Base-by-base conservation (phyloP, 2,797 vertebrate species). In the Epinephelus malabaricus region DNA sequence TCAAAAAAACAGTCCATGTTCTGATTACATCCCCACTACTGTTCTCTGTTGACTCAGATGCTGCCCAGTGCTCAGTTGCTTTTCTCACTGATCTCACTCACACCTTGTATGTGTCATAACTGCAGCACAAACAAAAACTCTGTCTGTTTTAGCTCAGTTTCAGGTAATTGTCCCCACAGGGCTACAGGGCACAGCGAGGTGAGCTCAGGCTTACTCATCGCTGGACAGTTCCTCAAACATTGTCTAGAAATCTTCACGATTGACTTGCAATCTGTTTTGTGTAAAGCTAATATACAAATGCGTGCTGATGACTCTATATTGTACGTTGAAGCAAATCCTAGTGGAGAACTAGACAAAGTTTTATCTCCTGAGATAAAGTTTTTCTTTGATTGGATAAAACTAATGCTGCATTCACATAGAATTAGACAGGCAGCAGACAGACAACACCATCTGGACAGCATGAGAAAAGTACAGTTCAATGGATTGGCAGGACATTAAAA, bases 151-250 rank as follows among this genome's bases (percentile, higher is more conserved):
- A 45, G 18, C 58, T 47, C 45, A 0, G 51, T 58, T 74, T 43
- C 5, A 8, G 15, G 69, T 46, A 21, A 15, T 50, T 45, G 40
- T 60, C 13, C 1, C 46, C n/a, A 21, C n/a, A 4, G 34, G 43
- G 58, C 21, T 23, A 17, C 38, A 45, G 40, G n/a, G 11, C 18
- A 18, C 40, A 76, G 46, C 47, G 27, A 23, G 6, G 0, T 18
- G 3, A 7, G 43, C 6, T 66, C 30, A 34, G 43, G 30, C 47
- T 79, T 19, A 67, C 50, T 76, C 76, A 58, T 43, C 6, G 4
- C 62, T 54, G 40, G 23, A 65, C 43, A 6, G 27, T 30, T 40
- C 34, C 47, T 53, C 38, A n/a, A 13, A 30, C 59, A 15, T 21
- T 11, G 50, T 46, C 23, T 46, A n/a, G 13, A 23, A 13, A 25